Evolutionary conservation across 1,140 invertebrate genomes (phyloP), one percentile per base, ranked within the genome.

Genomic region (Meteorus sp.): DNA sequence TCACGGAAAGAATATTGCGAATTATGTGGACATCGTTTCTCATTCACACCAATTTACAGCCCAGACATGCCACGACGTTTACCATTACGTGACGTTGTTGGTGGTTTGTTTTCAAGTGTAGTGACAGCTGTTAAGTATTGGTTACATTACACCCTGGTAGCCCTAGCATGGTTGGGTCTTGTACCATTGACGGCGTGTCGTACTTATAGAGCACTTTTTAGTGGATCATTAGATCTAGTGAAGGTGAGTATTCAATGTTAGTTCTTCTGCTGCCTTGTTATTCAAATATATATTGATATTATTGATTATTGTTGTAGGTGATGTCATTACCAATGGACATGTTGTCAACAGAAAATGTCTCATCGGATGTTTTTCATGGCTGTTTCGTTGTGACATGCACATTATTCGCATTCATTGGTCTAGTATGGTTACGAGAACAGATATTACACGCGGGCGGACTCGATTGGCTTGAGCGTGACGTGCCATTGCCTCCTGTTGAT

Each of bases 1-100:
- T 98, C 95, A 41, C 86, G 95, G 57, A 99, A 99, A 82, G 97
- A 99, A 81, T 98, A 96, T 70, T 99, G 98, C 81, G 98, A 99
- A 80, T 82, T 99, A 62, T 99, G 98, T 76, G 95, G 96, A 62
- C 92, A 99, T 76, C 87, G 93, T 27, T 99, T 98, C 81, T 95
- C 95, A 2, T 99, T 99, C 74, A 96, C 94, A 71, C 97, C 97
- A 56, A 99, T 99, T 64, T 99, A 99, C 82, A 95, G 95, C 7
- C 94, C 96, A 19, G 96, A 99, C 74, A 99, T 99, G 97, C 97
- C 97, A 7, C 89, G 97, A 44, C 84, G 97, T 58, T 79, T 99
- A 62, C 97, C 97, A 0, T 82, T 99, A 19, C 85, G 87, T 63
- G 95, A 97, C 75, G 92, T 97, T 0, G 83, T 95, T 0, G 89